Evolutionary conservation across 2,888 invertebrate species (phyloP).

Genomic region (Netelia fuscicornis): DNA sequence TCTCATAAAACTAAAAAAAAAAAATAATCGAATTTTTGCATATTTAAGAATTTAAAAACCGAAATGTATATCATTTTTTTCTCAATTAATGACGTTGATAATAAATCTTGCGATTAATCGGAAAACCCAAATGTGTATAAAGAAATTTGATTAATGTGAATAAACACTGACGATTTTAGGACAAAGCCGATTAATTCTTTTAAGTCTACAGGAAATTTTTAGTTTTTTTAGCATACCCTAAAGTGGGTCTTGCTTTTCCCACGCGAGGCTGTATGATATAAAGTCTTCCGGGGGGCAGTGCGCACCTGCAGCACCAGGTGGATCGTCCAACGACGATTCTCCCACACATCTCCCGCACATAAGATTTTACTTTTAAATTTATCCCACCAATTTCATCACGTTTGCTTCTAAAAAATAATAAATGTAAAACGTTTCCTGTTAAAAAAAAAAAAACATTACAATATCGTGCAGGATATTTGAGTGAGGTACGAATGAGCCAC

Average conservation of each 20-base stretch:
- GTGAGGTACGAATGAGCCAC: slow-evolving; percentile 23
- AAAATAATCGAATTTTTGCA: too few relatives aligned
- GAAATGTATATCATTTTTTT: too few relatives aligned
- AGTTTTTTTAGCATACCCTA: neutral
- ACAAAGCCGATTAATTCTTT: too few relatives aligned
- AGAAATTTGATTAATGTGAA: too few relatives aligned
- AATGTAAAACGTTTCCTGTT: neutral
- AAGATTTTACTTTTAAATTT: neutral
- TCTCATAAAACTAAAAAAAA: neutral
- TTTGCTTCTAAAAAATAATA: neutral
- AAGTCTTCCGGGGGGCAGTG: neutral
- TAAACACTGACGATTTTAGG: too few relatives aligned
- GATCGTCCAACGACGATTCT: slow-evolving; percentile 10
- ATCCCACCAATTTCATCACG: neutral
- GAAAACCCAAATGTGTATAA: too few relatives aligned
- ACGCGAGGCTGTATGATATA: slow-evolving; percentile 29
- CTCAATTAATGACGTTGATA: too few relatives aligned
- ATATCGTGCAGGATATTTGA: neutral
- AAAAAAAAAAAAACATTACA: neutral
- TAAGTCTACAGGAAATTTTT: neutral
- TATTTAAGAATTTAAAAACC: too few relatives aligned
- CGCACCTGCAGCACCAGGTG: slow-evolving; percentile 48
- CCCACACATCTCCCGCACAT: too few relatives aligned
- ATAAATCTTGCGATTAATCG: too few relatives aligned
- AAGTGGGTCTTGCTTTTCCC: slow-evolving; percentile 36